Evolutionary conservation across 2,797 vertebrate genomes (phyloP).

Genomic region (Streptopelia turtur): DNA sequence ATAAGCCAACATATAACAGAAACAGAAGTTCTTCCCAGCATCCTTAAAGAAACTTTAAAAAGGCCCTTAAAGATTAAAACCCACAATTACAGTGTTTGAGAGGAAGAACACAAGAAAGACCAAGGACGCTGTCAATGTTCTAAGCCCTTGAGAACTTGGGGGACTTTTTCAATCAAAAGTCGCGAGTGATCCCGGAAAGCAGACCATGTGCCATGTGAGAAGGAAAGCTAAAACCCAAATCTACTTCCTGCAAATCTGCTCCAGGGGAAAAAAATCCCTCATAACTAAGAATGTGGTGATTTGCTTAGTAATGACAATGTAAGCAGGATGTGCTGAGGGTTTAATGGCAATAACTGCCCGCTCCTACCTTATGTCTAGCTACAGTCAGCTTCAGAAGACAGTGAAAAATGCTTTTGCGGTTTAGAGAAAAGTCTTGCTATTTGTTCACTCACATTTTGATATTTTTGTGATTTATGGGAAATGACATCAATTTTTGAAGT

Average conservation of each 20-base stretch:
- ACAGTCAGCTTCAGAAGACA: neutral
- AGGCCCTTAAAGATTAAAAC: neutral
- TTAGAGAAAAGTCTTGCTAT: neutral
- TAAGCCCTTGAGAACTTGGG: neutral
- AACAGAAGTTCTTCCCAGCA: neutral
- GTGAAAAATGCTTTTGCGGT: neutral
- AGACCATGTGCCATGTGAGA: neutral
- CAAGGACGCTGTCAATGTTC: neutral
- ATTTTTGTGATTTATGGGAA: neutral
- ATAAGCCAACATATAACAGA: neutral
- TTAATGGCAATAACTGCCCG: neutral
- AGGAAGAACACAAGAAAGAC: neutral
- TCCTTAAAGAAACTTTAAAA: neutral
- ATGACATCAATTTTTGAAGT: neutral
- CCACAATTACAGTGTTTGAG: neutral
- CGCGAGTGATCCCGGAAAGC: neutral
- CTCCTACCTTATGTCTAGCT: neutral
- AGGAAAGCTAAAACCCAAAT: neutral
- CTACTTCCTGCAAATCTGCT: neutral
- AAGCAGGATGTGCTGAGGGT: neutral
- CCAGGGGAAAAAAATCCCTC: neutral
- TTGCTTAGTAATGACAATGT: neutral
- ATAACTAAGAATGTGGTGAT: neutral
- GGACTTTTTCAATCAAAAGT: neutral
- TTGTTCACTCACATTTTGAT: neutral